Evolutionary conservation across 1,140 invertebrate species (phyloP), one percentile per base, ranked within the genome.

Genomic region (Drosophila pseudoobscura): DNA sequence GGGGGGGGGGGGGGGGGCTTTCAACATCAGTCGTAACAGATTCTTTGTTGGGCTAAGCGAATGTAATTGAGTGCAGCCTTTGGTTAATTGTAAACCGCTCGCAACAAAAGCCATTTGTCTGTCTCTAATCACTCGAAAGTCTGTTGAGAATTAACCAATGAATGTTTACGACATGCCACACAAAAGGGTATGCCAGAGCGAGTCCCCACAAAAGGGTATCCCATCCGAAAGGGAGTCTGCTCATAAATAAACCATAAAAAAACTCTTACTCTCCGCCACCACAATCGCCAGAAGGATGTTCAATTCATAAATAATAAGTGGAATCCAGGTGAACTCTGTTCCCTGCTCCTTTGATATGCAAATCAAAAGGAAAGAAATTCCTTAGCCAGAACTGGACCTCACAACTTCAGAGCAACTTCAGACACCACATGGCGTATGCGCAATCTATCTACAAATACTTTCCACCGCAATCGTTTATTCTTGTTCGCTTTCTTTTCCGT

Each of bases 241-340:
- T 69, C 65, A 69, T 69, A 56, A 69, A 69, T 69, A 69, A 69
- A 50, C 56, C 65, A 69, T 69, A 3, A 35, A 44, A 7, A 39
- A 39, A 39, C 69, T 57, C 63, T 69, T 63, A 57, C 65, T 50
- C 65, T 56, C 44, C 47, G 43, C 41, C 26, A 26, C 39, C 41
- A 11, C n/a, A 11, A 20, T 20, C 24, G 24, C 24, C 24, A n/a
- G 17, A 20, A 26, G 63, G 45, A 49, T 69, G 66, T 69, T 70
- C 66, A 69, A 69, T 70, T 70, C 66, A 70, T 70, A 70, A 69
- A 70, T 70, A 70, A 70, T 70, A 53, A 50, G 66, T 22, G 39
- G 43, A 45, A 45, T 29, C 66, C 47, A 70, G 64, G 52, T 17
- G 35, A 69, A 43, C 51, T 44, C 52, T 35, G 43, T 24, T 63